Percentiles rank a stretch among this genome's conserved stretches.
Conservation (phyloP, 2,113 vertebrate species). For the Drymodes brunneopygia region DNA sequence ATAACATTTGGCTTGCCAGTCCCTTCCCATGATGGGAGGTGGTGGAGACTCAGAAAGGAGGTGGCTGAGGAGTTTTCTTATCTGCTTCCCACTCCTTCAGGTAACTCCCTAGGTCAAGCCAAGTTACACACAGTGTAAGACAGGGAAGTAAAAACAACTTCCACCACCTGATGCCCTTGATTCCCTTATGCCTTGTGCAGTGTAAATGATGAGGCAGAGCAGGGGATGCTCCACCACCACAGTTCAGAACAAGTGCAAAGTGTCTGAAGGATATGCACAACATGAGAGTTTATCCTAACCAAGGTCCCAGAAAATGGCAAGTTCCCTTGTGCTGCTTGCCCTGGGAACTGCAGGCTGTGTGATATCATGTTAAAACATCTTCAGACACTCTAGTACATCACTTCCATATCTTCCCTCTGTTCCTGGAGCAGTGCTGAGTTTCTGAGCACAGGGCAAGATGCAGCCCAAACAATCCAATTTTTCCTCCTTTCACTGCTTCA, state of each 20-base stretch:
- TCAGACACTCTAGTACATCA: not conserved
- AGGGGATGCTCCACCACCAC: not conserved
- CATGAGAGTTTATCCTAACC: not conserved
- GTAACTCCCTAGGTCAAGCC: not conserved
- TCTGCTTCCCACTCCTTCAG: not conserved
- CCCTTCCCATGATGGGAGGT: not conserved
- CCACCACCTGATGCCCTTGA: not conserved
- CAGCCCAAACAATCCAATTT: not conserved
- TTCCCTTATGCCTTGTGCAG: not conserved
- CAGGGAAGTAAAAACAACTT: not conserved
- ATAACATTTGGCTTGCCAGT: not conserved
- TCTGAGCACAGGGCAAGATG: not conserved
- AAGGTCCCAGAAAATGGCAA: not conserved
- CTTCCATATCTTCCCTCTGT: not conserved
- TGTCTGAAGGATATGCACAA: not conserved
- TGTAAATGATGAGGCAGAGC: not conserved
- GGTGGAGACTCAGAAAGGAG: not conserved
- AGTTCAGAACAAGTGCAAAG: not conserved
- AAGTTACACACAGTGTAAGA: not conserved
- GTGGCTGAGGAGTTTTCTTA: not conserved
- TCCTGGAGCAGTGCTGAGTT: not conserved
- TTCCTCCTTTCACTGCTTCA: not conserved
- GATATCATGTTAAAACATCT: not conserved
- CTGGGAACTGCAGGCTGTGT: not conserved
- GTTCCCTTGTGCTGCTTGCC: not conserved